These are phyloP conservation scores for Chaetodon trifascialis DNA, from an alignment of 2,113 vertebrate species.

Conservation along the genomic window DNA sequence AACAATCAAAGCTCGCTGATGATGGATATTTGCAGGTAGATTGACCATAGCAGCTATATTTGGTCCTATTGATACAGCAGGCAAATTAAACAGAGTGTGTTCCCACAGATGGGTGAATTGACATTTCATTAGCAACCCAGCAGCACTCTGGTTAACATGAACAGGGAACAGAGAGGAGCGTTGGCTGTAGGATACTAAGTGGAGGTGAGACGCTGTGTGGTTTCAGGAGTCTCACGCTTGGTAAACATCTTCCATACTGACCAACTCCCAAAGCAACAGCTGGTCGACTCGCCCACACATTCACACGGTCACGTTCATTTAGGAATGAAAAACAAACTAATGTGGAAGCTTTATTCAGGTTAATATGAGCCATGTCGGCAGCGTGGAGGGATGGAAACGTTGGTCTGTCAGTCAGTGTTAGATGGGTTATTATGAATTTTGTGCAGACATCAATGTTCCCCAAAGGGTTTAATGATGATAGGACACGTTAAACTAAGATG, in stretches of 20 bases:
- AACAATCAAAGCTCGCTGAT: constrained; percentile 56
- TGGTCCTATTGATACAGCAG: constrained; percentile 56
- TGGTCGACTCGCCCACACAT: constrained; percentile 6
- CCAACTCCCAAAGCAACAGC: constrained; percentile 42
- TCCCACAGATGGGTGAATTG: constrained; percentile 57
- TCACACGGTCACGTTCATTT: constrained; percentile 2
- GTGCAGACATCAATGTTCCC: too few relatives aligned
- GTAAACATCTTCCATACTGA: constrained; percentile 41
- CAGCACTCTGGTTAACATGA: constrained; percentile 25
- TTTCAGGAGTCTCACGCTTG: constrained; percentile 19
- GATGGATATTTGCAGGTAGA: constrained; percentile 22
- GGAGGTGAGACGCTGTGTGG: neutral
- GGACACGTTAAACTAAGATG: too few relatives aligned
- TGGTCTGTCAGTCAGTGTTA: neutral
- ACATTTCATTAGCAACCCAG: constrained; percentile 57
- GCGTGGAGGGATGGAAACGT: neutral
- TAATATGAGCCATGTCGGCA: neutral
- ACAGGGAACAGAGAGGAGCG: neutral
- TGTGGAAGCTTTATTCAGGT: neutral
- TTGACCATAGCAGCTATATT: constrained; percentile 39
- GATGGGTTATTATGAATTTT: neutral
- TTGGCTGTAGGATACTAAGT: neutral
- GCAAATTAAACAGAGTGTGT: constrained; percentile 66
- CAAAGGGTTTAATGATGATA: neutral
- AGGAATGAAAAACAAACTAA: neutral